These are phyloP conservation scores for Crenichthys baileyi DNA, from an alignment of 2,797 vertebrate genomes.

Conservation along the genomic window DNA sequence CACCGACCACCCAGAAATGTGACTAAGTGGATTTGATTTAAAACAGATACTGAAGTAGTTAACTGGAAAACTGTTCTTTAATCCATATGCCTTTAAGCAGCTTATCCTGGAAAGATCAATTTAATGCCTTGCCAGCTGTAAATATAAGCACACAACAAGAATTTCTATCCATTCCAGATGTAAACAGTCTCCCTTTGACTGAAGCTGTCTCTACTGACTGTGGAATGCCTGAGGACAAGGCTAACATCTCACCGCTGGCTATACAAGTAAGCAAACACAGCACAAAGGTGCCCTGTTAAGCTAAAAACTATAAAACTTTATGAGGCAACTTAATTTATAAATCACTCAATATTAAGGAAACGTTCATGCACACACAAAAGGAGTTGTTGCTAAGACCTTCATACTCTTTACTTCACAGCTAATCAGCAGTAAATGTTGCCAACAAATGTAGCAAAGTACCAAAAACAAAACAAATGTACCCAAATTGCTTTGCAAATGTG, in stretches of 20 bases:
- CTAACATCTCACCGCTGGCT: neutral
- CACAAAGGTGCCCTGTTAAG: neutral
- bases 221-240: constrained; percentile 4
- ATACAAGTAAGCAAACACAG: neutral
- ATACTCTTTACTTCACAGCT: neutral
- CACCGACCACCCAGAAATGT: constrained; percentile 57
- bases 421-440: neutral
- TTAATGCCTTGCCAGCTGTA: constrained; percentile 34
- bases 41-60: constrained; percentile 57
- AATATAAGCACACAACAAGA: constrained; percentile 29
- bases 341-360: neutral
- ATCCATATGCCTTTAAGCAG: constrained; percentile 35
- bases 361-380: neutral
- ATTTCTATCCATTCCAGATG: constrained; percentile 44
- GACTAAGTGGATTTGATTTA: constrained; percentile 46
- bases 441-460: neutral
- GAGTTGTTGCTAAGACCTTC: neutral
- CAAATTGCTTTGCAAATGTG: neutral
- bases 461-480: neutral
- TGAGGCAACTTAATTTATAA: neutral
- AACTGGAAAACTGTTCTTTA: constrained; percentile 37
- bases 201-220: neutral
- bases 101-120: constrained; percentile 37
- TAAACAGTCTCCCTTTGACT: constrained; percentile 29
- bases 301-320: neutral